Conservation (phyloP, 1,140 invertebrate species). For the Drosophila subobscura region DNA sequence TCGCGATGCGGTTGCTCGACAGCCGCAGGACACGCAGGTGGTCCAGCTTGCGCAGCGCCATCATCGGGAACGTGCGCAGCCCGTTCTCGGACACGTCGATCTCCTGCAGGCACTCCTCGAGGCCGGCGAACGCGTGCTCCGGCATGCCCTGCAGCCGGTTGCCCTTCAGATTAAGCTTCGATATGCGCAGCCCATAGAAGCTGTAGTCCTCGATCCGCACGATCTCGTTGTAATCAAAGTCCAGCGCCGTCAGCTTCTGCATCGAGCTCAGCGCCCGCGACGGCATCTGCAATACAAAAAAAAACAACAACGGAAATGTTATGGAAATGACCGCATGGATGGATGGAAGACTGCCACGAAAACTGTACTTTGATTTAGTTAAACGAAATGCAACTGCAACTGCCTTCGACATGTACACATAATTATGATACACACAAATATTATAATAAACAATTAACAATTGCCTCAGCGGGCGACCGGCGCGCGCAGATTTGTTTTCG, state of each 20-base stretch:
- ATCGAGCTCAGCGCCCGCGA: slow-evolving; percentile 91
- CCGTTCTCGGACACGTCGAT: slow-evolving; percentile 94
- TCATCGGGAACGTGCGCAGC: slow-evolving; percentile 91
- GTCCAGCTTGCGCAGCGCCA: slow-evolving; percentile 89
- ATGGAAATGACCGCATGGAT: too few species aligned
- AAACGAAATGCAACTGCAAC: too few species aligned
- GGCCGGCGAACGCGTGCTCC: slow-evolving; percentile 93
- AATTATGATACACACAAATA: too few species aligned
- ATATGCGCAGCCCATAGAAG: slow-evolving; percentile 92
- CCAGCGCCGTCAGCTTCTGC: slow-evolving; percentile 88
- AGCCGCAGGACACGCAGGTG: slow-evolving; percentile 89
- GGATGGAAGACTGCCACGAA: too few species aligned
- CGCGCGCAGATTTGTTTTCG: too few species aligned
- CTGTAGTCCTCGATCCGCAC: slow-evolving; percentile 92
- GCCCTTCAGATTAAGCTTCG: slow-evolving; percentile 93
- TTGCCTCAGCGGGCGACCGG: too few species aligned
- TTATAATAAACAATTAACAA: too few species aligned
- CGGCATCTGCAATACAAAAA: slow-evolving; percentile 86
- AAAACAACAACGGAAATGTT: background rate
- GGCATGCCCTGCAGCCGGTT: slow-evolving; percentile 91
- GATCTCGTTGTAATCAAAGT: slow-evolving; percentile 94
- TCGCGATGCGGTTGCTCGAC: slow-evolving; percentile 92
- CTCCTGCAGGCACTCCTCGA: slow-evolving; percentile 91
- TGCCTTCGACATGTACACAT: too few species aligned
- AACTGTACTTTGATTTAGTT: too few species aligned